These are phyloP conservation scores for Psilanteris sp. DNA, from an alignment of 1,140 invertebrate species.

Conservation along the genomic window DNA sequence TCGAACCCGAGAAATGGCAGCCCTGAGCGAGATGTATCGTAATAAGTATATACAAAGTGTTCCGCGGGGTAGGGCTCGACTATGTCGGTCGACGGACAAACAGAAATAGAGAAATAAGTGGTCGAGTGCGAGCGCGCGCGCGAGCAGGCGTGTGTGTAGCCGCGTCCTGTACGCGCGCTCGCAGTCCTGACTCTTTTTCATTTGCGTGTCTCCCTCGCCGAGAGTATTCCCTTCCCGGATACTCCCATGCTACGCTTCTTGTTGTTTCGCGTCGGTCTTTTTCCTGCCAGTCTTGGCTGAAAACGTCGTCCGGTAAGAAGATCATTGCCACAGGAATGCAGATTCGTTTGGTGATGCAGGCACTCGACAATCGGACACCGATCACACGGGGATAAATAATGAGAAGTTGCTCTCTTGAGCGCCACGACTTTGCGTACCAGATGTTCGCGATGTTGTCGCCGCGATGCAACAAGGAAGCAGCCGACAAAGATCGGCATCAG, in stretches of 20 bases:
- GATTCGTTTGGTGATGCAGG: conserved; percentile 34
- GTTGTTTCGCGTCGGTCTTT: conserved; percentile 25
- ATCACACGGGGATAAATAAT: conserved; percentile 51
- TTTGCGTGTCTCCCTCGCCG: conserved; percentile 45
- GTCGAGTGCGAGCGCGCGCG: background rate
- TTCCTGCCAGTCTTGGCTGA: conserved; percentile 37
- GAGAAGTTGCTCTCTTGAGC: conserved; percentile 17
- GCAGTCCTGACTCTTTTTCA: conserved; percentile 13
- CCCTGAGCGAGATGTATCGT: conserved; percentile 70
- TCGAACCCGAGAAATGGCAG: conserved; percentile 74
- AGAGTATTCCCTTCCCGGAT: conserved; percentile 36
- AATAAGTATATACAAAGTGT: conserved; percentile 64
- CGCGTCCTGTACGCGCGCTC: background rate
- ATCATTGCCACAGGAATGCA: conserved; percentile 44
- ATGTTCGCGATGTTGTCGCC: conserved; percentile 28
- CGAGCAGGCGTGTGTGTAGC: background rate
- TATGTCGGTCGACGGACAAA: conserved; percentile 27
- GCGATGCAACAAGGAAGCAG: conserved; percentile 14
- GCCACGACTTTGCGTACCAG: conserved; percentile 43
- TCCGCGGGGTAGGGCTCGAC: conserved; percentile 24
- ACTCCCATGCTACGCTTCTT: conserved; percentile 41
- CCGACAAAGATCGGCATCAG: conserved; percentile 11
- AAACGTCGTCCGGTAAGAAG: conserved; percentile 22
- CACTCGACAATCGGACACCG: conserved; percentile 42
- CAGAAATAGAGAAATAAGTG: conserved; percentile 39